Percentiles rank a stretch among this genome's conserved stretches.
Conservation (phyloP, 1,140 invertebrate species). For the Amphibalanus amphitrite region DNA sequence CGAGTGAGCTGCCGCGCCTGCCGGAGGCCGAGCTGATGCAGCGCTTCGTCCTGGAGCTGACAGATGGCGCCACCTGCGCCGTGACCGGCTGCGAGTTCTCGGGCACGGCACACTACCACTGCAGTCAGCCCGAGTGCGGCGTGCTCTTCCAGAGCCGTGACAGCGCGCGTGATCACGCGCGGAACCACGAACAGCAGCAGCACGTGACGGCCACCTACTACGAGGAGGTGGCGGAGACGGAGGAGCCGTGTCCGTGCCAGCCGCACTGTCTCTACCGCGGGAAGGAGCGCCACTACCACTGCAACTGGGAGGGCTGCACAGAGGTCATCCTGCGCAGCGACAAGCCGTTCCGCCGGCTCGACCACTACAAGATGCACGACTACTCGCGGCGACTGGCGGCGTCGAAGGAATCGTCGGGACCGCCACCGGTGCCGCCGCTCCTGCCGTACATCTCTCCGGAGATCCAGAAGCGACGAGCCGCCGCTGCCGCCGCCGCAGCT, state of each 20-base stretch:
- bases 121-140: slow-evolving; percentile 44
- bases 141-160: slow-evolving; percentile 52
- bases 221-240: slow-evolving; percentile 34
- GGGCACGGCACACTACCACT: slow-evolving; percentile 62
- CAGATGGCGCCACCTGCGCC: neutral
- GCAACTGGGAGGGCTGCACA: slow-evolving; percentile 54
- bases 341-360: slow-evolving; percentile 63
- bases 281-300: slow-evolving; percentile 74
- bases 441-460: neutral
- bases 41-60: neutral
- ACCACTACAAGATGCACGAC: slow-evolving; percentile 81
- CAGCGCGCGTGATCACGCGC: slow-evolving; percentile 62
- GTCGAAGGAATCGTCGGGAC: slow-evolving; percentile 14
- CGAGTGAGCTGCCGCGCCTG: neutral
- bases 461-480: neutral
- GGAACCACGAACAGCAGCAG: slow-evolving; percentile 70
- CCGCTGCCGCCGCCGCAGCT: no score
- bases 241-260: slow-evolving; percentile 39
- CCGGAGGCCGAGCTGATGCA: neutral
- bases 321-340: slow-evolving; percentile 60
- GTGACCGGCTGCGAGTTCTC: slow-evolving; percentile 43
- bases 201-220: slow-evolving; percentile 65
- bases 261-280: slow-evolving; percentile 52
- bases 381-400: slow-evolving; percentile 28
- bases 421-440: slow-evolving; percentile 6